Evolutionary conservation across 2,113 vertebrate species (phyloP).

Genomic region (Corythornis vintsioides): DNA sequence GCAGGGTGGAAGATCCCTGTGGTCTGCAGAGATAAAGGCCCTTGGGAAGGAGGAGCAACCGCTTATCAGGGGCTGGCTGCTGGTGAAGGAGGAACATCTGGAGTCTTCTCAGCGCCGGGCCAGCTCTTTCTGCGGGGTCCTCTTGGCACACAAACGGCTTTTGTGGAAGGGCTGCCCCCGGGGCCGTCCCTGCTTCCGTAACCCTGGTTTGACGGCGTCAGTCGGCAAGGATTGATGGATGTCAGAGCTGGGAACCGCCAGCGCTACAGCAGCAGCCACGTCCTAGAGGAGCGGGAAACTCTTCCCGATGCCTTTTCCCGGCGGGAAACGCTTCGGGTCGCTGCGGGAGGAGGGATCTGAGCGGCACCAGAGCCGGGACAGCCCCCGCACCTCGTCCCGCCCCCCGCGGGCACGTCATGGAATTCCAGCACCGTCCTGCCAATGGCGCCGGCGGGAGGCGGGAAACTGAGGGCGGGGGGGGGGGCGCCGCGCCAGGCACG

Average conservation of each 20-base stretch:
- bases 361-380: background rate
- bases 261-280: background rate
- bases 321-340: fast-evolving
- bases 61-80: background rate
- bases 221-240: background rate
- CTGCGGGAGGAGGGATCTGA: background rate
- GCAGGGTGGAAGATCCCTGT: background rate
- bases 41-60: background rate
- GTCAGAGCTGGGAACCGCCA: no score
- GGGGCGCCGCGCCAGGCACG: background rate
- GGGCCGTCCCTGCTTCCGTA: background rate
- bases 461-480: background rate
- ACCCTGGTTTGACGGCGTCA: background rate
- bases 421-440: conserved; percentile 23
- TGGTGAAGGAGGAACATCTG: background rate
- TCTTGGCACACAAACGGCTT: background rate
- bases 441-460: background rate
- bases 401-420: conserved; percentile 2
- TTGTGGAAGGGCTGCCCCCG: background rate
- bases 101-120: background rate
- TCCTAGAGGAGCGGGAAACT: fast-evolving
- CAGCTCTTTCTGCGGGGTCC: background rate
- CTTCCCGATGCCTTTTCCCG: fast-evolving
- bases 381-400: background rate
- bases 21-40: conserved; percentile 36